A percentile compares a stretch with the other conserved stretches of the same genome.
phyloP scores from a whole-genome alignment of 2,888 invertebrate genomes.

The Caenorhabditis sp. region DNA sequence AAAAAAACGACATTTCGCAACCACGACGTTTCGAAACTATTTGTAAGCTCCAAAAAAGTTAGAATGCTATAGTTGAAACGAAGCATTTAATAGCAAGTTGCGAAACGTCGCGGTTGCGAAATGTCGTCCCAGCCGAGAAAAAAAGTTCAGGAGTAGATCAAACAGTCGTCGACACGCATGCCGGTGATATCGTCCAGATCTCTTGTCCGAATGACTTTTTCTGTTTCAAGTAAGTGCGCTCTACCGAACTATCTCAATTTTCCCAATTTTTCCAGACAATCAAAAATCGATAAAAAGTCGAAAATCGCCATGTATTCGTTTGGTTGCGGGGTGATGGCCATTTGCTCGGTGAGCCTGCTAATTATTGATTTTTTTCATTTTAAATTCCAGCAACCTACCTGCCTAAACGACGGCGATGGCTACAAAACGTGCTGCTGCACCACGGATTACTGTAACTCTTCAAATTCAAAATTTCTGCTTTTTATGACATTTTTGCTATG shows the following conservation, averaged over 20 bases:
- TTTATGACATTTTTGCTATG: too few relatives aligned
- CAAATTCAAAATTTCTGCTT: too few relatives aligned
- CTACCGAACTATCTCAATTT: background rate
- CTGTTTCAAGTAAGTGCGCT: slow-evolving; percentile 37
- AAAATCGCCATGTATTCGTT: slow-evolving; percentile 29
- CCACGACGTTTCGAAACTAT: too few relatives aligned
- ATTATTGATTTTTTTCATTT: too few relatives aligned
- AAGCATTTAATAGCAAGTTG: too few relatives aligned
- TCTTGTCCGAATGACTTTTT: slow-evolving; percentile 37
- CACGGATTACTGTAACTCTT: slow-evolving; percentile 45
- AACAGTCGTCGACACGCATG: slow-evolving; percentile 25
- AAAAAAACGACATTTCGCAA: too few relatives aligned
- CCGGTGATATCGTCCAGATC: slow-evolving; percentile 18
- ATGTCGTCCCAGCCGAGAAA: too few relatives aligned
- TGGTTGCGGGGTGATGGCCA: slow-evolving; percentile 39
- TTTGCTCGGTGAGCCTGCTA: slow-evolving; percentile 51
- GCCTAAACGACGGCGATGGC: slow-evolving; percentile 9
- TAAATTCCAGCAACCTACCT: slow-evolving; percentile 43
- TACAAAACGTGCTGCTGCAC: slow-evolving; percentile 47
- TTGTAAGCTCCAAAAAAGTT: too few relatives aligned
- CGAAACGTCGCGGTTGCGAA: too few relatives aligned
- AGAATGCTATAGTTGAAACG: too few relatives aligned
- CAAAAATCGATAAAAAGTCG: slow-evolving; percentile 25
- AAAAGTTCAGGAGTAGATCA: slow-evolving; percentile 38
- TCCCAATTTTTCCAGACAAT: slow-evolving; percentile 29